These are phyloP conservation scores for Drosophila merina DNA, from an alignment of 2,888 invertebrate species.

Conservation along the genomic window DNA sequence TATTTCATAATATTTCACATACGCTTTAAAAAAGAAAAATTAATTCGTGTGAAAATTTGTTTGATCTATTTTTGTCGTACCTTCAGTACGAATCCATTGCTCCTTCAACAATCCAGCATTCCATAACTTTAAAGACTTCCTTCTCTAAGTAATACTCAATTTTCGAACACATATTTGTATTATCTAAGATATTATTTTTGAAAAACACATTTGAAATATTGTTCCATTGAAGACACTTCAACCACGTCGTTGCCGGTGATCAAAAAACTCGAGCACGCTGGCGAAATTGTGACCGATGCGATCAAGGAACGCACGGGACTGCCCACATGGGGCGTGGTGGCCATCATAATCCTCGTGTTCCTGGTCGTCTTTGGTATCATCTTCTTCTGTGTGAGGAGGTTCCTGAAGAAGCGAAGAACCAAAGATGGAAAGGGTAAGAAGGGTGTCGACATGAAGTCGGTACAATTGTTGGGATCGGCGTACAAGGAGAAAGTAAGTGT, in stretches of 20 bases:
- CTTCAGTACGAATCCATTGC: too few species aligned
- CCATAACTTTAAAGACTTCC: too few species aligned
- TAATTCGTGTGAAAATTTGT: too few species aligned
- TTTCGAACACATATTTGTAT: too few species aligned
- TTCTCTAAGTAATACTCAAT: too few species aligned
- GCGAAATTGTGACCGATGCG: conserved; percentile 86
- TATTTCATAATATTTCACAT: too few species aligned
- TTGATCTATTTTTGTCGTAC: too few species aligned
- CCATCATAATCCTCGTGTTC: conserved; percentile 92
- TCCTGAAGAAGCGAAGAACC: conserved; percentile 95
- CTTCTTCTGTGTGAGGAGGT: conserved; percentile 96
- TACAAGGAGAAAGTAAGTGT: conserved; percentile 98
- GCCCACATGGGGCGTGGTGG: conserved; percentile 93
- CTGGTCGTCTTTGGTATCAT: conserved; percentile 93
- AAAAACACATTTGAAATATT: background rate
- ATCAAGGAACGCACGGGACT: conserved; percentile 90
- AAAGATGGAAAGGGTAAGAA: conserved; percentile 98
- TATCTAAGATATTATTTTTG: background rate
- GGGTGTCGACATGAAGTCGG: conserved; percentile 98
- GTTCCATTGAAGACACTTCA: conserved; percentile 55
- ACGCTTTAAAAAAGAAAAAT: too few species aligned
- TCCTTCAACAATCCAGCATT: too few species aligned
- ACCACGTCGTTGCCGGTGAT: conserved; percentile 79
- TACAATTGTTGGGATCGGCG: conserved; percentile 97
- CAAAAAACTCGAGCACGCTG: conserved; percentile 80